These are phyloP conservation scores for Dasypogon diadema DNA, from an alignment of 2,888 invertebrate genomes.

Conservation along the genomic window DNA sequence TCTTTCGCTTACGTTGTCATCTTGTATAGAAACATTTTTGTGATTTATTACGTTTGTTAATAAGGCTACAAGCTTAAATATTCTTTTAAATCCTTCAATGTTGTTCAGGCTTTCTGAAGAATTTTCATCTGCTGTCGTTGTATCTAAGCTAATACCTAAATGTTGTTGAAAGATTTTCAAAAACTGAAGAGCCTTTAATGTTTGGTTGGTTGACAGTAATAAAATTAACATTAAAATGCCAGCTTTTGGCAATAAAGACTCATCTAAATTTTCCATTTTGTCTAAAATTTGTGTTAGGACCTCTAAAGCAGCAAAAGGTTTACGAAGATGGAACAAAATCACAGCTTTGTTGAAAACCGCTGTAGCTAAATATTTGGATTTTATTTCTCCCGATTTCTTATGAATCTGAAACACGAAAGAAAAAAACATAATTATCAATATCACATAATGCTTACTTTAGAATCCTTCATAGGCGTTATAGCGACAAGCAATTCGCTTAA, in stretches of 20 bases:
- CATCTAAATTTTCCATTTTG: slow-evolving; percentile 63
- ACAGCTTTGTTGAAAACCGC: slow-evolving; percentile 63
- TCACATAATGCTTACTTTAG: too few relatives aligned
- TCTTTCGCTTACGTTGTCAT: slow-evolving; percentile 62
- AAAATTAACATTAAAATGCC: slow-evolving; percentile 65
- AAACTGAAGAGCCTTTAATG: slow-evolving; percentile 64
- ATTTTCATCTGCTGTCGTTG: slow-evolving; percentile 57
- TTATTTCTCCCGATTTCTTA: slow-evolving; percentile 33
- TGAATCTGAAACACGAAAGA: slow-evolving; percentile 21
- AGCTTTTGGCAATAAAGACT: slow-evolving; percentile 62
- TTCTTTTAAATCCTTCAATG: slow-evolving; percentile 60
- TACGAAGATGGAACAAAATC: slow-evolving; percentile 65
- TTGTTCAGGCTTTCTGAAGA: slow-evolving; percentile 56
- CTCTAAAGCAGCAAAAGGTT: slow-evolving; percentile 65
- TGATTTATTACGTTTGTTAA: slow-evolving; percentile 65
- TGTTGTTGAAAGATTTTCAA: slow-evolving; percentile 64
- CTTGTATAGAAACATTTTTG: slow-evolving; percentile 63
- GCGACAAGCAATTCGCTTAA: too few relatives aligned
- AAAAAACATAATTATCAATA: not conserved
- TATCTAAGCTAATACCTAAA: slow-evolving; percentile 58
- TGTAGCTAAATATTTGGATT: slow-evolving; percentile 36
- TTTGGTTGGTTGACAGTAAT: slow-evolving; percentile 65
- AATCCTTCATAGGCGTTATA: too few relatives aligned
- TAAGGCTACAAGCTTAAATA: slow-evolving; percentile 63
- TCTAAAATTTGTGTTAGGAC: slow-evolving; percentile 62